Evolutionary conservation across 2,113 vertebrate genomes (phyloP), one percentile per base, ranked within the genome.

Genomic region (Geothlypis trichas): DNA sequence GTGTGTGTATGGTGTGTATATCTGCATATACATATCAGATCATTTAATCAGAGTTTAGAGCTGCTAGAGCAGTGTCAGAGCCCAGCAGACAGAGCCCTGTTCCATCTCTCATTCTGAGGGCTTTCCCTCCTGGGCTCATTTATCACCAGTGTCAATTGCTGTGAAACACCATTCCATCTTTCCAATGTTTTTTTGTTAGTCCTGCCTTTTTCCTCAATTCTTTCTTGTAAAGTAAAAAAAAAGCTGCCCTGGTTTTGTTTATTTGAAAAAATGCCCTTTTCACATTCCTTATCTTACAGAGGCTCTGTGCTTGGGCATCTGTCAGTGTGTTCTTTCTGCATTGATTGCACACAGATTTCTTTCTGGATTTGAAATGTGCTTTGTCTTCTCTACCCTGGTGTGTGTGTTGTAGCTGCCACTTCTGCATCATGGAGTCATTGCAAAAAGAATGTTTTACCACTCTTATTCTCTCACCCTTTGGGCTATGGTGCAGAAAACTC

Each of bases 231-330:
- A 78, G 73, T 65, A 54, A 30, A 65, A 54, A 18, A 11, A 19
- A 15, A n/a, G n/a, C 63, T 74, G 68, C 63, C 74, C 71, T 7
- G 2, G 46, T 67, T 93, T 68, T 91, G 54, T 89, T 89, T 76
- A 59, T 85, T 85, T 89, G 84, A 85, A 93, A 87, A 91, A 94
- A 85, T 58, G 46, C 39, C 62, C 59, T 96, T 90, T 76, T 85
- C 63, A 69, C 42, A 33, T 89, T 87, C 51, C 74, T 89, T 87
- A 68, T 85, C 74, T 93, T 57, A 18, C 61, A 55, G 59, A 81
- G 65, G 8, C 84, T 95, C 82, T 59, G 35, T 82, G 66, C 39
- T 84, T 19, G 39, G 44, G 61, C 63, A 59, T 75, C 61, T 95
- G 73, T 89, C 58, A 73, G 44, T 35, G 58, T 84, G 76, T 87